Base-by-base conservation (phyloP, 2,797 vertebrate genomes). In the Siniperca obscura region DNA sequence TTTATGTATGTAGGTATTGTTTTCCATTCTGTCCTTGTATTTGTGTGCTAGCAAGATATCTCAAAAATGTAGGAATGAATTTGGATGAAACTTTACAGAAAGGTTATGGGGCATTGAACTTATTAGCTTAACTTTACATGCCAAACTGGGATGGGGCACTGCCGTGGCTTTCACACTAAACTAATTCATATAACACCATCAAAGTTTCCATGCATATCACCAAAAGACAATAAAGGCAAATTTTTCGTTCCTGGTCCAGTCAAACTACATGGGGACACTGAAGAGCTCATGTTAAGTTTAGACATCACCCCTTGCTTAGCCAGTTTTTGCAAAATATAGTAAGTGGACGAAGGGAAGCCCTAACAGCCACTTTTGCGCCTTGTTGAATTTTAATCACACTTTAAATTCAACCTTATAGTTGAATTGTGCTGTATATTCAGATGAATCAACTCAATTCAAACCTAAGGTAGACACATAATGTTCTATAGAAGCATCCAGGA, bases 401-500 rank as follows among this genome's bases (percentile, higher is more conserved):
- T 66, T 50, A 21, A 67, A 74, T 25, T 56, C 42, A 68, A 34
- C 30, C 22, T 76, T 52, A 62, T 56, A 10, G 30, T 65, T 74
- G 62, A 19, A 69, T 59, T 62, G 55, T 84, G 56, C 70, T 64
- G 21, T 64, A 72, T 16, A 60, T 81, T 74, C 34, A 30, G 48
- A 80, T 78, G 72, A 81, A 78, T 87, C 78, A 80, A 70, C 75
- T 74, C 69, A 74, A 65, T 84, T 83, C 25, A 78, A 71, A 82
- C 76, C 52, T 4, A 16, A 80, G 66, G 78, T 76, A 84, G 79
- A 86, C 64, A 55, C 74, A 60, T 80, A 72, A 78, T 73, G 59
- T 85, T 85, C 44, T 61, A 60, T 77, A 55, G 56, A 87, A 83
- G 72, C 69, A 74, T 70, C 52, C 65, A 83, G 76, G 82, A 90